Percentiles rank a stretch among this genome's conserved stretches.
Evolutionary conservation across 2,113 vertebrate species (phyloP).

Genomic region (Canis aureus): DNA sequence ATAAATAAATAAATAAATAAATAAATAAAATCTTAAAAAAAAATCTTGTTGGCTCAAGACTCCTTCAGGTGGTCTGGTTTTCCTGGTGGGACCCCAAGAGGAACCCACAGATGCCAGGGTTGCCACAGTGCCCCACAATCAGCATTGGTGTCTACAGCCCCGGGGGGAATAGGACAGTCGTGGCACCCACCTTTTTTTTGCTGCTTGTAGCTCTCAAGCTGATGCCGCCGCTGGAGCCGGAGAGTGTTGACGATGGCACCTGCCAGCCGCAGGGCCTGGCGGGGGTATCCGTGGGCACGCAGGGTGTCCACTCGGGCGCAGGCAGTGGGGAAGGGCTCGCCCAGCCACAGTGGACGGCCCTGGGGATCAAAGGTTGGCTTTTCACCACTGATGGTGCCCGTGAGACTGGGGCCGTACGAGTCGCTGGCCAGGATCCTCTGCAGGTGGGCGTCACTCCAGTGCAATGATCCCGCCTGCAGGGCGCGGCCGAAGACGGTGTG

Average conservation of each 20-base stretch:
- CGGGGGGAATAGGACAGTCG: rapidly evolving
- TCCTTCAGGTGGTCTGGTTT: not conserved
- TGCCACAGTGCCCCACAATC: not conserved
- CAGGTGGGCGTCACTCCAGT: constrained; percentile 84
- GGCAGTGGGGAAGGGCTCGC: constrained; percentile 86
- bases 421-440: constrained; percentile 85
- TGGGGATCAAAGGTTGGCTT: constrained; percentile 85
- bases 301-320: constrained; percentile 88
- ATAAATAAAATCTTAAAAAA: no score
- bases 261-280: constrained; percentile 85
- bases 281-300: constrained; percentile 86
- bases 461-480: constrained; percentile 83
- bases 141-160: not conserved
- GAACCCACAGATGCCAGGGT: not conserved
- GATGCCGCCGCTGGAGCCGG: constrained; percentile 84
- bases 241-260: constrained; percentile 83
- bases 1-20: no score
- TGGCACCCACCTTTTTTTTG: constrained; percentile 84
- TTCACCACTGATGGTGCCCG: constrained; percentile 71
- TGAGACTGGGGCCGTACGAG: constrained; percentile 73
- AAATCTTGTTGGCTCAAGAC: not conserved
- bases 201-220: constrained; percentile 86
- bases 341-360: constrained; percentile 86
- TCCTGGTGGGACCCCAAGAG: not conserved
- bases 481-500: constrained; percentile 85